Conservation (phyloP, 2,888 invertebrate species). For the Terebella lapidaria region DNA sequence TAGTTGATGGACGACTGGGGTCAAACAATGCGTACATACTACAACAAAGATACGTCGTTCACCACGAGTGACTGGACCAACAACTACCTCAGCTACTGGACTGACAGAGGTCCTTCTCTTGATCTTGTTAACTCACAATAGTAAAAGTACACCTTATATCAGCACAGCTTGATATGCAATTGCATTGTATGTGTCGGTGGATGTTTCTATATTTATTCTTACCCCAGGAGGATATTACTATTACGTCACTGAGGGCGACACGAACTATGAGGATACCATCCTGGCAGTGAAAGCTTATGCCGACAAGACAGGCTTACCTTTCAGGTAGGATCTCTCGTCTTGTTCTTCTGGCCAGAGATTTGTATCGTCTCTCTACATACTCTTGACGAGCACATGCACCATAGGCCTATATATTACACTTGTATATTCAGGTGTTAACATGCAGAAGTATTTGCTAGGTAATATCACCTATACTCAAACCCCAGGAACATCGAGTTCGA, state of each 20-base stretch:
- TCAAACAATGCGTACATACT: slow-evolving; percentile 22
- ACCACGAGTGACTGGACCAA: slow-evolving; percentile 25
- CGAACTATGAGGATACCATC: slow-evolving; percentile 6
- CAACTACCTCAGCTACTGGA: slow-evolving; percentile 33
- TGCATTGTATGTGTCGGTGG: not conserved
- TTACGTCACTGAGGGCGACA: slow-evolving; percentile 8
- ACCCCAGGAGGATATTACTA: slow-evolving; percentile 12
- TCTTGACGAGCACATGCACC: no score
- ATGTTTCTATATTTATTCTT: not conserved
- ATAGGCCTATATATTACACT: no score
- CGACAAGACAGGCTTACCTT: not conserved
- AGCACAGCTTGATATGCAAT: not conserved
- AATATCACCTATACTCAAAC: no score
- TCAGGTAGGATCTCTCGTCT: slow-evolving; percentile 22
- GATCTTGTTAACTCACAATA: not conserved
- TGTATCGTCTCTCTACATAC: slow-evolving; percentile 35
- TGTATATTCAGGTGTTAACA: no score
- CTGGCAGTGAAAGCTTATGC: slow-evolving; percentile 4
- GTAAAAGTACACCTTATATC: not conserved
- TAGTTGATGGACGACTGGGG: slow-evolving; percentile 27
- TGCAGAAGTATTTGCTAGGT: no score
- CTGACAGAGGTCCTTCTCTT: slow-evolving; percentile 28
- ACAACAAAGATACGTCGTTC: slow-evolving; percentile 21
- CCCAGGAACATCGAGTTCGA: no score
- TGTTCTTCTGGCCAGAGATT: slow-evolving; percentile 32